These are phyloP conservation scores for Nebria salina DNA, from an alignment of 2,888 invertebrate species.

Conservation along the genomic window DNA sequence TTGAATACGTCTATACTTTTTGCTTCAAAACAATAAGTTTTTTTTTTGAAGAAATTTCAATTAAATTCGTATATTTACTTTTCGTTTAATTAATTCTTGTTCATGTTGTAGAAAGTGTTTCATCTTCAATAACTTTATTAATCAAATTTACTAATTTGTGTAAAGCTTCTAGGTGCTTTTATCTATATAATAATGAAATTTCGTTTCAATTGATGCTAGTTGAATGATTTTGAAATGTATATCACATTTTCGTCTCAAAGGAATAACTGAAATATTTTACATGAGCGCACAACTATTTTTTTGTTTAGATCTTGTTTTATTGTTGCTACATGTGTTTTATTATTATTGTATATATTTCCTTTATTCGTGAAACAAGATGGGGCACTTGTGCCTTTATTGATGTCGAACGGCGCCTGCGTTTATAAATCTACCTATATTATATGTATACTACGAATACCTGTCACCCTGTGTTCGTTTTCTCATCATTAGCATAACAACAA, in stretches of 20 bases:
- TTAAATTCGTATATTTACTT: too few species aligned
- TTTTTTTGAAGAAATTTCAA: too few species aligned
- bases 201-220: too few species aligned
- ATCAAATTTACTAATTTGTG: too few species aligned
- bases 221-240: too few species aligned
- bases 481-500: conserved; percentile 38
- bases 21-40: too few species aligned
- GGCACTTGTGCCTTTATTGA: background rate
- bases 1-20: too few species aligned
- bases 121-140: too few species aligned
- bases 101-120: too few species aligned
- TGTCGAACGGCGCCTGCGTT: conserved; percentile 18
- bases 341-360: background rate
- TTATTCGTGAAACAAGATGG: background rate
- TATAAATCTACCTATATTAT: background rate
- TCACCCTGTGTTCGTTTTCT: conserved; percentile 23
- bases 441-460: conserved; percentile 13
- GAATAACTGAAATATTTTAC: background rate
- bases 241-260: background rate
- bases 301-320: background rate
- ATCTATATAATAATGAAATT: too few species aligned
- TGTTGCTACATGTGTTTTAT: background rate
- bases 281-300: background rate
- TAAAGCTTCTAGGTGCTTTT: too few species aligned
- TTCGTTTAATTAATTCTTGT: too few species aligned